Percentiles rank a stretch among this genome's conserved stretches.
Evolutionary conservation across 2,113 vertebrate genomes (phyloP).

Genomic region (Mohoua ochrocephala): DNA sequence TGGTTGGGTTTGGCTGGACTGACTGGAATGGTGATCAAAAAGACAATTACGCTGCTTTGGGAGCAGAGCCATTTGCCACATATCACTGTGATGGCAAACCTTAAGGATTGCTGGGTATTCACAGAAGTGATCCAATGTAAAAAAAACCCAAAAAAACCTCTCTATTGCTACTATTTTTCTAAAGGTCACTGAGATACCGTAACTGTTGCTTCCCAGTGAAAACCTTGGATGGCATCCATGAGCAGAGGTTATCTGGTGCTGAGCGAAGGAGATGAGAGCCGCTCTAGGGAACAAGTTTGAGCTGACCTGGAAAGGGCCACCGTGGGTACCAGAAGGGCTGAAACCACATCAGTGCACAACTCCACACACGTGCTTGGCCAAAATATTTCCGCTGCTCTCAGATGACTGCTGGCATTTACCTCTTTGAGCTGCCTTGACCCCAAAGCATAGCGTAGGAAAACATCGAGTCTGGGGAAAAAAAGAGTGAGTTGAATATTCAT

Average conservation of each 20-base stretch:
- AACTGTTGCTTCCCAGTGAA: neutral
- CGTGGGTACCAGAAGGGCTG: rapidly evolving
- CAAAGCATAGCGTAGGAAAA: neutral
- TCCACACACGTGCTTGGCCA: rapidly evolving
- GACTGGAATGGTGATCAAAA: neutral
- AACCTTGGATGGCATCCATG: neutral
- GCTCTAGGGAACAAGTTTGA: neutral
- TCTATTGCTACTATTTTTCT: neutral
- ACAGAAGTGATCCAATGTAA: neutral
- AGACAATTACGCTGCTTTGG: neutral
- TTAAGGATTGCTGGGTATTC: neutral
- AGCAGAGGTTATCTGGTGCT: neutral
- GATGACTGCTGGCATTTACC: neutral
- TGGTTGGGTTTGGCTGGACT: neutral
- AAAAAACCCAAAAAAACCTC: neutral
- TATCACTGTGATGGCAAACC: neutral
- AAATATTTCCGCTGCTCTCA: neutral
- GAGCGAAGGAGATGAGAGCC: neutral
- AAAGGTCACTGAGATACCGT: neutral
- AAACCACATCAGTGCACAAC: neutral
- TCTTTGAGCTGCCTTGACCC: neutral
- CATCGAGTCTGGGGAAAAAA: neutral
- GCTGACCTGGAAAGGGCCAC: neutral
- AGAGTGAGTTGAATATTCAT: slow-evolving; percentile 2
- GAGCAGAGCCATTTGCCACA: neutral